A percentile compares a stretch with the other conserved stretches of the same genome.
phyloP scores from a whole-genome alignment of 2,797 vertebrate species.

The Ficedula albicollis region DNA sequence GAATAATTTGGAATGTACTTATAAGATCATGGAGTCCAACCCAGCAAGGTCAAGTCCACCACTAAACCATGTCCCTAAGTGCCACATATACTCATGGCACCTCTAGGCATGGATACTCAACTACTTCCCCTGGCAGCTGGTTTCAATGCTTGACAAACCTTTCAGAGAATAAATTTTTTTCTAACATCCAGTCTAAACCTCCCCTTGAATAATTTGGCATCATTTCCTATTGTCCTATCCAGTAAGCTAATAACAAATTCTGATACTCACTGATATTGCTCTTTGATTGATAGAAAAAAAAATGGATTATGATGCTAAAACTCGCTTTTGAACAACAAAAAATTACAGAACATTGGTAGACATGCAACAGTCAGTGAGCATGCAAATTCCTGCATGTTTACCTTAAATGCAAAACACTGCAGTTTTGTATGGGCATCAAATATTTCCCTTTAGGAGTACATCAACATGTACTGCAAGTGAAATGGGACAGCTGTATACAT shows the following conservation, averaged over 20 bases:
- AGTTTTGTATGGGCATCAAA: neutral
- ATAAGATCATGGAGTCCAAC: neutral
- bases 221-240: neutral
- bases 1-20: neutral
- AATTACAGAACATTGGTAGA: neutral
- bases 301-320: fast-evolving
- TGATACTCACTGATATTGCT: neutral
- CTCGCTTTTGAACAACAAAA: neutral
- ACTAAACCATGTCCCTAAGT: neutral
- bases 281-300: neutral
- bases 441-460: neutral
- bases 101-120: neutral
- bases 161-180: neutral
- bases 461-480: neutral
- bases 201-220: fast-evolving
- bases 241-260: neutral
- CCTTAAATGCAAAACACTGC: neutral
- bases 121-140: no score
- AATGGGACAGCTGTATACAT: neutral
- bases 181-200: neutral
- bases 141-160: neutral
- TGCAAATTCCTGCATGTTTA: neutral
- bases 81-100: neutral
- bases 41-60: neutral
- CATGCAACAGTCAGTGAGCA: neutral